phyloP scores from a whole-genome alignment of 2,797 vertebrate species.

The Ctenochaetus hawaiiensis region DNA sequence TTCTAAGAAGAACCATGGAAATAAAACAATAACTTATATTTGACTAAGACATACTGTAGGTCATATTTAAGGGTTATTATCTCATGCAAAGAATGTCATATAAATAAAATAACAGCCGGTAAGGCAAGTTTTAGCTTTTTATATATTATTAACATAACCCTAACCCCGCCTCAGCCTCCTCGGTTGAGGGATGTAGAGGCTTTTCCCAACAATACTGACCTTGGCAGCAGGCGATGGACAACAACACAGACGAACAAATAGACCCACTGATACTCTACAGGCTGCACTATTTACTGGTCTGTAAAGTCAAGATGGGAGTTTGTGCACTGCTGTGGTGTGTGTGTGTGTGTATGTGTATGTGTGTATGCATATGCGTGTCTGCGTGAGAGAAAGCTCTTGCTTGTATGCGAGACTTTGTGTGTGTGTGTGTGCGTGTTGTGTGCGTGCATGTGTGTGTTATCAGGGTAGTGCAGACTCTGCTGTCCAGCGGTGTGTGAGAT shows the following conservation, averaged over 20 bases:
- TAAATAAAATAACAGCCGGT: background rate
- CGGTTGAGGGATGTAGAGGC: conserved; percentile 32
- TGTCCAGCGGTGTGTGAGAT: conserved; percentile 76
- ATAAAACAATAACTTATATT: background rate
- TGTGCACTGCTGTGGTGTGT: conserved; percentile 25
- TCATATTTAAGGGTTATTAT: background rate
- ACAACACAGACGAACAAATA: conserved; percentile 42
- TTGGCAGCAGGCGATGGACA: conserved; percentile 42
- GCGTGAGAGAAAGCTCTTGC: conserved; percentile 30
- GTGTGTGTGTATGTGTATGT: conserved; percentile 11
- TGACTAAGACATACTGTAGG: background rate
- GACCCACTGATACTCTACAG: conserved; percentile 45
- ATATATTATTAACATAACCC: conserved; percentile 10
- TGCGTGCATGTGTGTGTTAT: conserved; percentile 79
- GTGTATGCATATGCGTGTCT: conserved; percentile 5
- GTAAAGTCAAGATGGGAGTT: conserved; percentile 55
- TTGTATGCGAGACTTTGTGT: conserved; percentile 21
- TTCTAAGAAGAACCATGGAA: background rate
- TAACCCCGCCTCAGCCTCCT: conserved; percentile 18
- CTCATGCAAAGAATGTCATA: background rate
- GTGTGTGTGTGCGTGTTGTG: conserved; percentile 40
- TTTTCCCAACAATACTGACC: conserved; percentile 40
- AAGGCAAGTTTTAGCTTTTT: conserved; percentile 34
- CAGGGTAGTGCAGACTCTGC: conserved; percentile 74
- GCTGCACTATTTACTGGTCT: conserved; percentile 60